A percentile compares a stretch with the other conserved stretches of the same genome.
phyloP scores from a whole-genome alignment of 2,797 vertebrate species.

The Dromococcyx pavoninus region DNA sequence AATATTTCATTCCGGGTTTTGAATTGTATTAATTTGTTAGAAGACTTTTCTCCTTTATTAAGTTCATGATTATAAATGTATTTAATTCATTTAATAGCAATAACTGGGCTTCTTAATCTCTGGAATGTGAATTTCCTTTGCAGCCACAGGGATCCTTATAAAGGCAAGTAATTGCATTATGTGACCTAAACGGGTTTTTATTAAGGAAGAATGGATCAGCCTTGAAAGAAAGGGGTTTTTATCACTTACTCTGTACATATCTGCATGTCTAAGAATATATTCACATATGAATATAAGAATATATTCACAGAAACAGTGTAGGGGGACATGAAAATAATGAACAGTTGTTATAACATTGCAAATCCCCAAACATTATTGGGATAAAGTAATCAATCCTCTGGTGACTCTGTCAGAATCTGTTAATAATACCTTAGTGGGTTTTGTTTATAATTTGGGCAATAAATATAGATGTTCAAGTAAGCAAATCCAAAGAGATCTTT shows the following conservation, averaged over 20 bases:
- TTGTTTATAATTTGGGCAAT: not conserved
- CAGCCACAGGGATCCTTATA: not conserved
- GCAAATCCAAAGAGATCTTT: not conserved
- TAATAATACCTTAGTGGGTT: not conserved
- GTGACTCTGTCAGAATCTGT: not conserved
- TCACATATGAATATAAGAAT: not conserved
- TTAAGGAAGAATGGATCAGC: not conserved
- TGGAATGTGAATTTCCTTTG: not conserved
- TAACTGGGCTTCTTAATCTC: not conserved
- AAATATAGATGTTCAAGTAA: not conserved
- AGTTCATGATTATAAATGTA: not conserved
- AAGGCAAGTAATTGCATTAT: not conserved
- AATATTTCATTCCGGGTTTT: not conserved
- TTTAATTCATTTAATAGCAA: not conserved
- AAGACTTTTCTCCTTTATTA: not conserved
- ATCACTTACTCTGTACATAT: rapidly evolving
- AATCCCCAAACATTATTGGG: not conserved
- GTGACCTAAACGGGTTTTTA: not conserved
- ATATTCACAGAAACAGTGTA: not conserved
- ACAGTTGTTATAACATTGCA: not conserved
- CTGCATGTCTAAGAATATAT: not conserved
- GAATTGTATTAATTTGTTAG: not conserved
- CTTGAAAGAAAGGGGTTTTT: not conserved
- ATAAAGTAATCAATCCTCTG: not conserved
- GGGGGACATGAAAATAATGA: not conserved